These are phyloP conservation scores for Brachionus plicatilis DNA, from an alignment of 1,140 invertebrate genomes.

Conservation along the genomic window DNA sequence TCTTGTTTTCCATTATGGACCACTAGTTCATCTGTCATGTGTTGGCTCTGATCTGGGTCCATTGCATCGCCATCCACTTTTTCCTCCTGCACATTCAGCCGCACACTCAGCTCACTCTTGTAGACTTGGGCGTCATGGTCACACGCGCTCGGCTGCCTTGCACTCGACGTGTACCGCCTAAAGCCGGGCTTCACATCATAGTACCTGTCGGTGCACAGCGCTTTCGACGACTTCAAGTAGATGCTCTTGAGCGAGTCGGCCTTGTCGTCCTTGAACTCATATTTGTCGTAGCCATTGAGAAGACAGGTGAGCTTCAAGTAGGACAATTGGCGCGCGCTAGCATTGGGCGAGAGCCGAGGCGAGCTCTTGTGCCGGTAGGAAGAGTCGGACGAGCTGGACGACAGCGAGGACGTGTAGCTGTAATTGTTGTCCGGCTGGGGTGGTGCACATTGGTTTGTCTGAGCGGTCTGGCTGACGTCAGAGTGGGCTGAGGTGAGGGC, in stretches of 20 bases:
- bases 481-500: not conserved
- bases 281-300: constrained; percentile 6
- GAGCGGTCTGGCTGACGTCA: not conserved
- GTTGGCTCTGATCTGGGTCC: not conserved
- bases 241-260: constrained; percentile 3
- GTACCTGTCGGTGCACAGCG: not conserved
- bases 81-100: not conserved
- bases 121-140: not conserved
- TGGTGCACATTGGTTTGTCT: too few relatives aligned
- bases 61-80: not conserved
- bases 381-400: not conserved
- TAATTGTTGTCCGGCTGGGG: not conserved
- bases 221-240: constrained; percentile 10
- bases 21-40: not conserved
- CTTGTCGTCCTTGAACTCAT: not conserved
- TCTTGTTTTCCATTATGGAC: not conserved
- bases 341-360: not conserved
- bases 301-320: constrained; percentile 27
- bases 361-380: not conserved
- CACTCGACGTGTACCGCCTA: not conserved
- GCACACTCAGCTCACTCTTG: not conserved
- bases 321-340: constrained; percentile 12
- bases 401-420: constrained; percentile 9
- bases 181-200: not conserved
- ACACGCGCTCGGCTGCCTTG: not conserved